A percentile compares a stretch with the other conserved stretches of the same genome.
Evolutionary conservation across 2,888 invertebrate genomes (phyloP).

Genomic region (Drosophila dives): DNA sequence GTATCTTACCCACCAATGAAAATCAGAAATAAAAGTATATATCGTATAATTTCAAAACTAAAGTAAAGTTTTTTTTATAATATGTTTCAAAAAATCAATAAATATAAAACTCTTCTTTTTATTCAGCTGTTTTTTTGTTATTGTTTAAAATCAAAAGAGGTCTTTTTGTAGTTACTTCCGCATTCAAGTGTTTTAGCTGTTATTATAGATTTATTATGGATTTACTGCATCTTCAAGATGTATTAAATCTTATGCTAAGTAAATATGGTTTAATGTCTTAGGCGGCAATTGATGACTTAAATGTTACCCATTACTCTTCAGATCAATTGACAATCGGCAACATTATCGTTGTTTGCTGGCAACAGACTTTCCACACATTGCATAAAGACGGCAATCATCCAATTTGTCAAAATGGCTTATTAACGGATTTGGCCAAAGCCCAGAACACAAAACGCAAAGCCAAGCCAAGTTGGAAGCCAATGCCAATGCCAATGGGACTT

Average conservation of each 20-base stretch:
- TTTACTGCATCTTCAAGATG: conserved; percentile 5
- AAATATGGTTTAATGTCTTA: conserved; percentile 21
- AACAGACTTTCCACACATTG: conserved; percentile 33
- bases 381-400: conserved; percentile 64
- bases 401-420: conserved; percentile 80
- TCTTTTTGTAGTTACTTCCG: background rate
- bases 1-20: background rate
- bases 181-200: background rate
- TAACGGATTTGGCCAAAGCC: conserved; percentile 74
- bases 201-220: background rate
- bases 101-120: background rate
- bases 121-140: background rate
- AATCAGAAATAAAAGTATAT: background rate
- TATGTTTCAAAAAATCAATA: background rate
- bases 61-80: background rate
- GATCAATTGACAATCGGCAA: conserved; percentile 34
- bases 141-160: background rate
- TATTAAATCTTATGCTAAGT: conserved; percentile 5
- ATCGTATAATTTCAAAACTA: background rate
- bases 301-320: conserved; percentile 39
- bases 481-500: conserved; percentile 35
- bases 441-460: conserved; percentile 48
- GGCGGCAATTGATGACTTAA: conserved; percentile 34
- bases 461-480: conserved; percentile 27
- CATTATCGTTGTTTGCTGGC: conserved; percentile 27